A percentile compares a stretch with the other conserved stretches of the same genome.
Conservation (phyloP, 2,888 invertebrate species). For the Agriopis aurantiaria region DNA sequence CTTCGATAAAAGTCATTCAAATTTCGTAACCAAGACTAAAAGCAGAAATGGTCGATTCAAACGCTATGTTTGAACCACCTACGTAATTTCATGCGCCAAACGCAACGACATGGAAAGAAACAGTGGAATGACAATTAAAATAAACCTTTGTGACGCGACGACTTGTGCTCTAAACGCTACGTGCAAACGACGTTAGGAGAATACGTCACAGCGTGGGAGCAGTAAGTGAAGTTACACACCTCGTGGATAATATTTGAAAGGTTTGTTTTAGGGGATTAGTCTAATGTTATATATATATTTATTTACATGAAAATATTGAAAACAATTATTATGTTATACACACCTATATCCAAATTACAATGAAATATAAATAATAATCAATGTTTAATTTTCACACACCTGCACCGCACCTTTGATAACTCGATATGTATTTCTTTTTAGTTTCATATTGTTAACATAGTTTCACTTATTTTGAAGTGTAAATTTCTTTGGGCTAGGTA, state of each 20-base stretch:
- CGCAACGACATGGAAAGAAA: conserved; percentile 26
- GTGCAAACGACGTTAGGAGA: conserved; percentile 29
- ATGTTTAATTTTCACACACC: too few relatives aligned
- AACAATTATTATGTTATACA: too few relatives aligned
- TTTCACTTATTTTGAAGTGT: too few relatives aligned
- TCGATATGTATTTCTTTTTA: too few relatives aligned
- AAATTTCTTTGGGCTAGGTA: too few relatives aligned
- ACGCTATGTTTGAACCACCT: conserved; percentile 20
- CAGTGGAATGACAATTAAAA: conserved; percentile 46
- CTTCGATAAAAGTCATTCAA: background rate
- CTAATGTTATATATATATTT: too few relatives aligned
- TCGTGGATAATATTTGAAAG: background rate
- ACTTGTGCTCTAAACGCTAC: conserved; percentile 34
- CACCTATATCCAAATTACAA: too few relatives aligned
- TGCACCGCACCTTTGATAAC: too few relatives aligned
- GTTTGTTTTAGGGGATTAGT: background rate
- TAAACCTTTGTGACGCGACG: conserved; percentile 43
- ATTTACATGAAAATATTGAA: too few relatives aligned
- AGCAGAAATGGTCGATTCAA: conserved; percentile 27
- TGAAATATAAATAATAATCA: too few relatives aligned
- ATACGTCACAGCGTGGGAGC: conserved; percentile 14
- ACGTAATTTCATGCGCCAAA: conserved; percentile 25
- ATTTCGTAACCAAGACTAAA: conserved; percentile 13
- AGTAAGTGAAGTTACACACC: background rate
- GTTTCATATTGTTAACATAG: too few relatives aligned